Evolutionary conservation across 2,888 invertebrate species (phyloP).

Genomic region (Ephialtes manifestator): DNA sequence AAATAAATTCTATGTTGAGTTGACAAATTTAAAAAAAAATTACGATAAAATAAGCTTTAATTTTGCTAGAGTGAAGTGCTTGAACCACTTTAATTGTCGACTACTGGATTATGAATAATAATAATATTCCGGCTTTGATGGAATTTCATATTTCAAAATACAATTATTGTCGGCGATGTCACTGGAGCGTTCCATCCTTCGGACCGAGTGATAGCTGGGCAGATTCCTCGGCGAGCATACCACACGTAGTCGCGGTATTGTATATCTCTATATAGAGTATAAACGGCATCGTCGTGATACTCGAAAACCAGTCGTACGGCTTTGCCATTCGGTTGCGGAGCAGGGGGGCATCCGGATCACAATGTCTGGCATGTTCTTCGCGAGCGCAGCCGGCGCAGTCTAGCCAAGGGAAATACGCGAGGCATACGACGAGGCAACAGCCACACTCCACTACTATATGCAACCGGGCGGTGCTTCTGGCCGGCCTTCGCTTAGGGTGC

Average conservation of each 20-base stretch:
- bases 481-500: background rate
- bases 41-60: too few relatives aligned
- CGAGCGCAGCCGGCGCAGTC: slow-evolving; percentile 57
- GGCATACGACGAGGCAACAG: background rate
- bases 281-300: slow-evolving; percentile 59
- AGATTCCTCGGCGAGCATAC: slow-evolving; percentile 8
- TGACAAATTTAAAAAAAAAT: too few relatives aligned
- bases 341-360: slow-evolving; percentile 75
- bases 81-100: too few relatives aligned
- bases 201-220: background rate
- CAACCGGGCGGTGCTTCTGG: background rate
- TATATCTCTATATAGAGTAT: slow-evolving; percentile 17
- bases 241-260: background rate
- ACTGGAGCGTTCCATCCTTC: background rate
- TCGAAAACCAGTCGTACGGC: slow-evolving; percentile 77
- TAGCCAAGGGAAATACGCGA: slow-evolving; percentile 34
- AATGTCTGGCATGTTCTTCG: slow-evolving; percentile 77
- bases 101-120: too few relatives aligned
- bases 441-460: background rate
- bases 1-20: too few relatives aligned
- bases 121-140: background rate
- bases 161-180: background rate
- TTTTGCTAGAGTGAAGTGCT: too few relatives aligned
- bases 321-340: slow-evolving; percentile 68
- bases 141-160: slow-evolving; percentile 31